phyloP scores from a whole-genome alignment of 2,888 invertebrate species.

The Caenorhabditis japonica region DNA sequence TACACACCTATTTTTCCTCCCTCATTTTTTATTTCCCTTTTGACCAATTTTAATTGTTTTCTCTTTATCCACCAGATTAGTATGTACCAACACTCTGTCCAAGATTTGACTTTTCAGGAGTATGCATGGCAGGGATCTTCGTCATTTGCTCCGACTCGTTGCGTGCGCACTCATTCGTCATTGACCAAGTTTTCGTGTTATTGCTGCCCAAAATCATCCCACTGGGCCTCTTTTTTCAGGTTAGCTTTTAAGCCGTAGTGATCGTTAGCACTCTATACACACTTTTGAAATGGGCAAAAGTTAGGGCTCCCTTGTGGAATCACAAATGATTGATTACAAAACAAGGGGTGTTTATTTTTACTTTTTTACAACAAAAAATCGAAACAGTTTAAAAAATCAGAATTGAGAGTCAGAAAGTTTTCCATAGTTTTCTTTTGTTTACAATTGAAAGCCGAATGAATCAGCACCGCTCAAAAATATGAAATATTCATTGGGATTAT shows the following conservation, averaged over 20 bases:
- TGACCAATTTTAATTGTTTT: background rate
- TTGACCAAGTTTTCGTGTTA: conserved; percentile 72
- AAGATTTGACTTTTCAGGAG: conserved; percentile 62
- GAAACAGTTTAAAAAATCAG: too few species aligned
- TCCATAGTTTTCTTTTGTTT: conserved; percentile 16
- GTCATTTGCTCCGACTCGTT: conserved; percentile 72
- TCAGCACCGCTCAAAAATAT: background rate
- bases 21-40: too few species aligned
- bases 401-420: conserved; percentile 17
- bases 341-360: background rate
- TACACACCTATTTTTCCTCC: too few species aligned
- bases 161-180: conserved; percentile 65
- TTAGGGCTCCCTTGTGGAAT: conserved; percentile 22
- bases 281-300: conserved; percentile 25
- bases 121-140: conserved; percentile 71
- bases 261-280: conserved; percentile 46
- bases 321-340: background rate
- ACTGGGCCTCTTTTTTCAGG: conserved; percentile 72
- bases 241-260: conserved; percentile 14
- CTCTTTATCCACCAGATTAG: background rate
- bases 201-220: conserved; percentile 71
- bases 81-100: too few species aligned
- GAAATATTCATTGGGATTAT: background rate
- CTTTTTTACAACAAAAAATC: too few species aligned
- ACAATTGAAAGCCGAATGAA: conserved; percentile 26